Conservation (phyloP, 2,797 vertebrate genomes). For the Mus minutoides region DNA sequence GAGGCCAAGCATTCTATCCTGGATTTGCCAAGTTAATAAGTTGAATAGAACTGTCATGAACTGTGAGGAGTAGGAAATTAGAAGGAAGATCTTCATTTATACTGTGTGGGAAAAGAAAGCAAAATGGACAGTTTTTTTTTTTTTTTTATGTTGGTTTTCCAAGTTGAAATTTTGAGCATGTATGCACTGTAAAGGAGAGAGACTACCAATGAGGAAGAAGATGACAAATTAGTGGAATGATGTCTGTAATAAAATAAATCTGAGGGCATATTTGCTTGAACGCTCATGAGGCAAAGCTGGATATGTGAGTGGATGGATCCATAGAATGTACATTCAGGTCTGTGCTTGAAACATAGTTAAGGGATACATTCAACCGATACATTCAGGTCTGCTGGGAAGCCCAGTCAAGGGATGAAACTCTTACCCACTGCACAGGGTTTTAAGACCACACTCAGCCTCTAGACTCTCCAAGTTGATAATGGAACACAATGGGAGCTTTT, state of each 20-base stretch:
- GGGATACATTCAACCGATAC: no score
- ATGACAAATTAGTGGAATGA: not conserved
- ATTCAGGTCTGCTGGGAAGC: not conserved
- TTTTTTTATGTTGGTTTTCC: constrained; percentile 44
- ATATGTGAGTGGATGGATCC: not conserved
- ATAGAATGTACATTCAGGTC: not conserved
- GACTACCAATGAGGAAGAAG: not conserved
- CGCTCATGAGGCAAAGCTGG: not conserved
- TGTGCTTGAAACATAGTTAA: not conserved
- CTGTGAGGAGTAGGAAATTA: not conserved
- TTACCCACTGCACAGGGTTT: not conserved
- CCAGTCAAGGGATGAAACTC: not conserved
- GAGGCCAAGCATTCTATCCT: not conserved
- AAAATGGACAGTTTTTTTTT: not conserved
- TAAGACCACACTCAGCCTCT: not conserved
- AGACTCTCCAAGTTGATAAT: not conserved
- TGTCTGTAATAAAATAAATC: not conserved
- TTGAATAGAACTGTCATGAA: not conserved
- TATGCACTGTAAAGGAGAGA: not conserved
- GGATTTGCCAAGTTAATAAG: not conserved
- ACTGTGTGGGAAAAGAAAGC: not conserved
- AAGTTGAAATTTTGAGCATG: constrained; percentile 6
- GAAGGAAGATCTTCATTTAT: not conserved
- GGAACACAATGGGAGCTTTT: not conserved
- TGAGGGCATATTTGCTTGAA: not conserved